A percentile compares a stretch with the other conserved stretches of the same genome.
These are phyloP conservation scores for Sarcophaga subvicina DNA, from an alignment of 2,888 invertebrate genomes.

Conservation along the genomic window DNA sequence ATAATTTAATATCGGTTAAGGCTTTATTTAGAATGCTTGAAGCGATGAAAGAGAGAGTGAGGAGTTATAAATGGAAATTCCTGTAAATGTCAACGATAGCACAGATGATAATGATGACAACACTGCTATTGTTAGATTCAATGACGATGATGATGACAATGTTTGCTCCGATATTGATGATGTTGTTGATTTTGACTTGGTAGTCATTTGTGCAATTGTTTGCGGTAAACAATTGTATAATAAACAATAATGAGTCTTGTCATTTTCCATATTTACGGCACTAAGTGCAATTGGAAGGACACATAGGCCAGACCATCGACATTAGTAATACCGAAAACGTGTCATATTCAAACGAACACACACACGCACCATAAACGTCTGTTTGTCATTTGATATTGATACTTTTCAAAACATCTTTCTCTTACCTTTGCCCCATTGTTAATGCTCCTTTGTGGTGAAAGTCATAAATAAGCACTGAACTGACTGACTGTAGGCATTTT, in stretches of 20 bases:
- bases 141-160: constrained; percentile 1
- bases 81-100: constrained; percentile 8
- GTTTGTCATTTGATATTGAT: constrained; percentile 51
- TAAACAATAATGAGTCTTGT: constrained; percentile 58
- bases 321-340: constrained; percentile 48
- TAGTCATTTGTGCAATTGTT: constrained; percentile 53
- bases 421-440: not conserved
- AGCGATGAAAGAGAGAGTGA: not conserved
- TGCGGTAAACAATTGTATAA: constrained; percentile 58
- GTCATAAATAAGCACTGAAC: constrained; percentile 17
- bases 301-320: constrained; percentile 5
- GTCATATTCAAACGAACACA: constrained; percentile 35
- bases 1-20: no score
- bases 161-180: constrained; percentile 1
- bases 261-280: constrained; percentile 24
- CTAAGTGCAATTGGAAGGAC: constrained; percentile 4
- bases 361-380: constrained; percentile 24
- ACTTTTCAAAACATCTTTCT: constrained; percentile 29
- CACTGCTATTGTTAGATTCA: not conserved
- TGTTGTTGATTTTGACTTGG: constrained; percentile 22
- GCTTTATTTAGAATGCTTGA: no score
- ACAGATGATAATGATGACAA: not conserved
- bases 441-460: not conserved
- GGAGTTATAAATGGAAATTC: constrained; percentile 22
- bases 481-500: constrained; percentile 16